Percentiles rank a stretch among this genome's conserved stretches.
Conservation (phyloP, 2,797 vertebrate genomes). For the Pelochelys cantorii region DNA sequence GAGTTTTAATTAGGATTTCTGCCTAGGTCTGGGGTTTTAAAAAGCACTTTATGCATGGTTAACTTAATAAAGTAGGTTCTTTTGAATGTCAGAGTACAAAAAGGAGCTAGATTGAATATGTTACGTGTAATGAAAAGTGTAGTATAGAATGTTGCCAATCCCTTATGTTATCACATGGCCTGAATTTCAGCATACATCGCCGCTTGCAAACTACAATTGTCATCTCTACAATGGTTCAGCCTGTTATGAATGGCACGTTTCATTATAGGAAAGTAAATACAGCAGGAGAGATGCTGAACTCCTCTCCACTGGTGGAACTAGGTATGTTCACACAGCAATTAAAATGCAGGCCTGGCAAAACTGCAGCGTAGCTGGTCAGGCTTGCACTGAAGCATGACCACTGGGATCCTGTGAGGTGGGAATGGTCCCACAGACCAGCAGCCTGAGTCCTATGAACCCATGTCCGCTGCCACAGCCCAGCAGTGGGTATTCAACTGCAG, state of each 20-base stretch:
- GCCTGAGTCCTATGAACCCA: neutral
- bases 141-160: neutral
- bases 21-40: conserved; percentile 33
- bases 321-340: neutral
- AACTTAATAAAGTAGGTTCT: conserved; percentile 1
- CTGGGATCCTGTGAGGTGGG: neutral
- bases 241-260: conserved; percentile 42
- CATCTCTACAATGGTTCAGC: conserved; percentile 25
- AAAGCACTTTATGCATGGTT: neutral
- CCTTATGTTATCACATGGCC: conserved; percentile 24
- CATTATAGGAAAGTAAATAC: conserved; percentile 19
- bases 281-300: conserved; percentile 36
- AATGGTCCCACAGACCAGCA: neutral
- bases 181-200: conserved; percentile 20
- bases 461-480: neutral
- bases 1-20: conserved; percentile 62
- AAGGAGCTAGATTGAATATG: conserved; percentile 26
- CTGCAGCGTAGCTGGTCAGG: neutral
- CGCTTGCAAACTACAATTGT: conserved; percentile 1
- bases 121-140: conserved; percentile 1
- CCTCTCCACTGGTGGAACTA: neutral
- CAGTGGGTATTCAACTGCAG: neutral
- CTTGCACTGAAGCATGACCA: too few species aligned
- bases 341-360: neutral
- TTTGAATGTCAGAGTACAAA: neutral